These are phyloP conservation scores for Cassiopea andromeda DNA, from an alignment of 30 jellyfish, hydroid and myxozoan species.

Conservation along the genomic window DNA sequence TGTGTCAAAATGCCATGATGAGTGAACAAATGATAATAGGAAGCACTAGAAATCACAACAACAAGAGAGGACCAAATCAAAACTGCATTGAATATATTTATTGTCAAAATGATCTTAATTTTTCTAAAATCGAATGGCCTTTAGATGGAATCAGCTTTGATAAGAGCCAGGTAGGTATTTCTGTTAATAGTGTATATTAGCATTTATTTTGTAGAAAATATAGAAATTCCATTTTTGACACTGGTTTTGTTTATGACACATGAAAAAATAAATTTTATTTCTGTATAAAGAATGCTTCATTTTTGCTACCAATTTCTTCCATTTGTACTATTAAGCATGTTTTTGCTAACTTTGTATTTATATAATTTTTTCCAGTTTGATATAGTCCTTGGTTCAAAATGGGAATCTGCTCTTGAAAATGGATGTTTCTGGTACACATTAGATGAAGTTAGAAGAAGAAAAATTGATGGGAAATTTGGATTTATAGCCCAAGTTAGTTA, in stretches of 20 bases:
- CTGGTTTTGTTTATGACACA: too few species aligned
- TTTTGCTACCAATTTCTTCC: too few species aligned
- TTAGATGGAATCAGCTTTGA: slow-evolving; percentile 9
- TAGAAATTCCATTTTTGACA: too few species aligned
- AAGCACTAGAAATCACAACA: neutral
- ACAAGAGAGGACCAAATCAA: neutral
- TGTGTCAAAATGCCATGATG: neutral
- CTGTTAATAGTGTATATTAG: neutral
- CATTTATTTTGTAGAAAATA: too few species aligned
- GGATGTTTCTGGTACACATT: slow-evolving; percentile 77
- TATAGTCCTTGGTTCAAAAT: slow-evolving; percentile 20
- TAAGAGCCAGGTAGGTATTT: slow-evolving; percentile 8
- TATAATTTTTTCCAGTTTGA: slow-evolving; percentile 57
- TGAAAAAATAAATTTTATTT: too few species aligned
- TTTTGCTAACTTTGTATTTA: too few species aligned
- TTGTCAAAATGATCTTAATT: neutral
- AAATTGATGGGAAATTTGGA: slow-evolving; percentile 59
- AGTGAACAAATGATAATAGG: neutral
- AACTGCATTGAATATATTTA: neutral
- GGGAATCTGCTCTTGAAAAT: slow-evolving; percentile 78
- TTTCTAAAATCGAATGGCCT: slow-evolving; percentile 11
- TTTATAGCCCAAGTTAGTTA: slow-evolving; percentile 73
- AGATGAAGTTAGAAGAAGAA: slow-evolving; percentile 53
- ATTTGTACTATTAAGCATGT: too few species aligned
- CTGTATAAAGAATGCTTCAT: too few species aligned